These are phyloP conservation scores for Lingula anatina DNA, from an alignment of 2,888 invertebrate genomes.

Conservation along the genomic window DNA sequence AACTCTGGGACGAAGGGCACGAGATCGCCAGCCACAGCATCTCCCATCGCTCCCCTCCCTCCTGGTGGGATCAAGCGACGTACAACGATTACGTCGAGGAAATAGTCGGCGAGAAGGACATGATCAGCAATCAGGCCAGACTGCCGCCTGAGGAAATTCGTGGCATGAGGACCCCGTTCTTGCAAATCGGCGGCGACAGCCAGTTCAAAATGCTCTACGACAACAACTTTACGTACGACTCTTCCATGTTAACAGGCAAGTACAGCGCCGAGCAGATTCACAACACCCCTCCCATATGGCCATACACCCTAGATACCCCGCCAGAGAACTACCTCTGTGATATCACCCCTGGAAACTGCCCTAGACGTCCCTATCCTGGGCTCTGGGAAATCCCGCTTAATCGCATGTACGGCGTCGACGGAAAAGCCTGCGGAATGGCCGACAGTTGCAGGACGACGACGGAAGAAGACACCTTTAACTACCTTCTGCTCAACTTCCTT, in stretches of 20 bases:
- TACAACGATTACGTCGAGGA: conserved; percentile 88
- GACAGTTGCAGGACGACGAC: conserved; percentile 18
- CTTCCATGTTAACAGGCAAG: conserved; percentile 74
- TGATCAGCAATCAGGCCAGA: conserved; percentile 71
- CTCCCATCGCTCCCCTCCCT: conserved; percentile 25
- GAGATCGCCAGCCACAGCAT: conserved; percentile 95
- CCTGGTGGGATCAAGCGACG: conserved; percentile 75
- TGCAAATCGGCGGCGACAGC: conserved; percentile 80
- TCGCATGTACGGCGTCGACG: conserved; percentile 12
- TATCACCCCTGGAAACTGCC: conserved; percentile 11
- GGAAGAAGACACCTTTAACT: conserved; percentile 36
- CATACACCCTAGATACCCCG: conserved; percentile 76
- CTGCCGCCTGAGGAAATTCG: conserved; percentile 72
- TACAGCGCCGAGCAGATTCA: conserved; percentile 71
- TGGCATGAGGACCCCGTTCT: conserved; percentile 85
- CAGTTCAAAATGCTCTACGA: conserved; percentile 91
- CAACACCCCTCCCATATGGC: conserved; percentile 91
- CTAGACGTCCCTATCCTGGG: conserved; percentile 48
- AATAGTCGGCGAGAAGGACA: conserved; percentile 83
- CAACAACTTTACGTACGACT: conserved; percentile 87
- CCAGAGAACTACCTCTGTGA: conserved; percentile 4
- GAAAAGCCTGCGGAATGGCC: conserved; percentile 17
- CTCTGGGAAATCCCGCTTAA: conserved; percentile 64
- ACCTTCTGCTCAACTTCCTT: conserved; percentile 70
- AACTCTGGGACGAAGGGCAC: conserved; percentile 88